Evolutionary conservation across 2,797 vertebrate genomes (phyloP).

Genomic region (Tokudaia tokunoshimensis): DNA sequence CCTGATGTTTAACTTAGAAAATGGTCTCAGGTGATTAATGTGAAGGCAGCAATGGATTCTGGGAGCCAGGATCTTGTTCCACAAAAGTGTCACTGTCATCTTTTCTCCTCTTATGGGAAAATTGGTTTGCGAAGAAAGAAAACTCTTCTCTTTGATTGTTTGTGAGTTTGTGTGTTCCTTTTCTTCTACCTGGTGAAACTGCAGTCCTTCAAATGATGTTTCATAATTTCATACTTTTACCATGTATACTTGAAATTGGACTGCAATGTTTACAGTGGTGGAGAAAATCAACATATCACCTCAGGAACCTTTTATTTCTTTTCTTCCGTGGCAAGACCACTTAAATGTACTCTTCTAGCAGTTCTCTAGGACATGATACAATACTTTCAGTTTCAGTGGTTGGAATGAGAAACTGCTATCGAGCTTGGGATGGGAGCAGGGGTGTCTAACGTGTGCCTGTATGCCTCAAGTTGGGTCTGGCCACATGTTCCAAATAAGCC

Average conservation of each 20-base stretch:
- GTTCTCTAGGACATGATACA: not conserved
- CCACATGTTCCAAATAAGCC: not conserved
- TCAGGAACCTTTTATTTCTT: not conserved
- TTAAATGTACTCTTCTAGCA: not conserved
- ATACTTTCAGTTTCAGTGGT: not conserved
- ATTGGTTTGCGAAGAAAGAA: not conserved
- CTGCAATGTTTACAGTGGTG: not conserved
- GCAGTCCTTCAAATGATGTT: not conserved
- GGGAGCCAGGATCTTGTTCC: not conserved
- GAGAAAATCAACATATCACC: not conserved
- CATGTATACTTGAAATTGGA: not conserved
- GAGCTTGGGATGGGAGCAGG: not conserved
- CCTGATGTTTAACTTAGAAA: not conserved
- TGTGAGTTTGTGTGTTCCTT: not conserved
- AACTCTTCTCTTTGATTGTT: constrained; percentile 25
- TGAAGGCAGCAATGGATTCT: constrained; percentile 35
- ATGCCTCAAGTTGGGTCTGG: not conserved
- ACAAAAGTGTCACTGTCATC: not conserved
- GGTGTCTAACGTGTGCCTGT: not conserved
- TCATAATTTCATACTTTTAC: not conserved
- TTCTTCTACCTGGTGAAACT: constrained; percentile 4
- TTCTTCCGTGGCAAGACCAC: not conserved
- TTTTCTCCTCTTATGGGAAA: constrained; percentile 33
- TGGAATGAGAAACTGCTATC: not conserved
- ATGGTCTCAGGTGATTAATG: constrained; percentile 36